A percentile compares a stretch with the other conserved stretches of the same genome.
These are phyloP conservation scores for Pelvicachromis taeniatus DNA, from an alignment of 2,113 vertebrate genomes.

Conservation along the genomic window DNA sequence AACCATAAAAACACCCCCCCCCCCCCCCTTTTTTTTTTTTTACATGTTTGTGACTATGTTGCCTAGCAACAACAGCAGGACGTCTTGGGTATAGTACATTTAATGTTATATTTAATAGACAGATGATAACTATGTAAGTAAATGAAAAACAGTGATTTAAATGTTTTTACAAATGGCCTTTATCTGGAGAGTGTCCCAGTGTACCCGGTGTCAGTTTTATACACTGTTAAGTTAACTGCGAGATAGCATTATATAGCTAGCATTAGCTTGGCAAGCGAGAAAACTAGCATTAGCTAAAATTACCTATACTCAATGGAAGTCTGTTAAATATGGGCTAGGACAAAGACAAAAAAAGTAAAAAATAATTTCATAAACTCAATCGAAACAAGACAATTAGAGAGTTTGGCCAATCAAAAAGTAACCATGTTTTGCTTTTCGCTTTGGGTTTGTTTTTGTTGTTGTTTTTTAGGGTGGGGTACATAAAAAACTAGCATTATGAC, in stretches of 20 bases:
- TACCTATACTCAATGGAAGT: neutral
- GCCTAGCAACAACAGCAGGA: neutral
- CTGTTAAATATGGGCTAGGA: neutral
- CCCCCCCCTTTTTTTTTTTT: neutral
- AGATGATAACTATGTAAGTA: neutral
- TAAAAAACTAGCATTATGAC: neutral
- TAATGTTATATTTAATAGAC: accelerated
- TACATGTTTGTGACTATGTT: neutral
- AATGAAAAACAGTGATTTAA: neutral
- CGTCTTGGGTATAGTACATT: neutral
- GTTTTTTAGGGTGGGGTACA: too few relatives aligned
- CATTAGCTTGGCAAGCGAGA: neutral
- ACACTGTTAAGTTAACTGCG: accelerated
- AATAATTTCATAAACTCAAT: neutral
- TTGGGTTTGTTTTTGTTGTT: too few relatives aligned
- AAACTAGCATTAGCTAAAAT: accelerated
- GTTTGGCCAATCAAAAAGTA: neutral
- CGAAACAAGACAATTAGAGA: neutral
- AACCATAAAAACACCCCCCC: too few relatives aligned
- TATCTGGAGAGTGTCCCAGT: neutral
- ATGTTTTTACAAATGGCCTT: neutral
- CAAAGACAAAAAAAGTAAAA: neutral
- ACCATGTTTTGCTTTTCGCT: too few relatives aligned
- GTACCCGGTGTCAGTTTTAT: neutral
- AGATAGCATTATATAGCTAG: neutral